Base-by-base conservation (phyloP, 2,113 vertebrate species). In the Catharus bicknelli region DNA sequence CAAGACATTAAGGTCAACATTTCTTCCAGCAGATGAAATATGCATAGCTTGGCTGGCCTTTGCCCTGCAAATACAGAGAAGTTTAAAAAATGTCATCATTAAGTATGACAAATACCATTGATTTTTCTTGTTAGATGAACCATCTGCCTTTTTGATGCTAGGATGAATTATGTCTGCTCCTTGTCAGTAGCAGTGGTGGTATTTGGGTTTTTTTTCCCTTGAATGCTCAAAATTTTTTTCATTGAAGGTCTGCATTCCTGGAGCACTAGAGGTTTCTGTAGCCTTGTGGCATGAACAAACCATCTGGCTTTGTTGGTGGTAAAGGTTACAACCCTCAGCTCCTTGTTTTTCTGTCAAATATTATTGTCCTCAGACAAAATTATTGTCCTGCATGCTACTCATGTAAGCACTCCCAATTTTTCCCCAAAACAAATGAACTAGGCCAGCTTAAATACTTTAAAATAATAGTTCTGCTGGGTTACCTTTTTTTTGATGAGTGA, bases 91-190 rank as follows among this genome's bases (percentile, higher is more conserved):
- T 90, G 93, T 80, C 91, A 94, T 14, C 75, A 85, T 94, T 94
- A 96, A 92, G 36, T 73, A 96, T 91, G 93, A 95, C 81, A 96
- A 96, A 95, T 94, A 62, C 64, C 88, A 94, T 42, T 88, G 95
- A 83, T 95, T 94, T 84, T 95, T 83, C 75, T 67, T 66, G 67
- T 87, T 96, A 74, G 63, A 83, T 94, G 87, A 94, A 86, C 78
- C 87, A 88, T 89, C 78, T 92, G 57, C 63, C 63, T 96, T 91
- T 94, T 80, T 87, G 75, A 86, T 94, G 68, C 67, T 94, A 63
- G 68, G 22, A 67, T 94, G 75, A 94, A 92, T 95, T 93, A 80
- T 59, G 59, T 74, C 59, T 86, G 38, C 30, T 63, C 27, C 43
- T 83, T 78, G 32, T 94, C 82, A 67, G 82, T 70, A 89, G 47